Conservation (phyloP, 1,140 invertebrate genomes). For the Ceratoteleas bidentatus region DNA sequence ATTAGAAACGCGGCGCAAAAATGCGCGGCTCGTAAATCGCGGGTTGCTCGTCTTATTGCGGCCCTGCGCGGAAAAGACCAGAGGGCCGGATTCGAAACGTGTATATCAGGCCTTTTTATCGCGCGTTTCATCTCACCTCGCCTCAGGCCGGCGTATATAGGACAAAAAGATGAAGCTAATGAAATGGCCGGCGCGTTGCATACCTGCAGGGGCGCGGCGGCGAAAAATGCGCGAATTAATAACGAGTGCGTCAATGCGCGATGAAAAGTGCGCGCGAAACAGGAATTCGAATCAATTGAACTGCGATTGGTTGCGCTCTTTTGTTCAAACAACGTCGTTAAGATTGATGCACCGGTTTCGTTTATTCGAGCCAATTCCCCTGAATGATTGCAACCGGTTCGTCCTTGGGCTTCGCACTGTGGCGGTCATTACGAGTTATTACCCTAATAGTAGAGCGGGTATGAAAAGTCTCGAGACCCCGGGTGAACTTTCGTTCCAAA, state of each 20-base stretch:
- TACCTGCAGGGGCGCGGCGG: slow-evolving; percentile 1
- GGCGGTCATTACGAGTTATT: slow-evolving; percentile 42
- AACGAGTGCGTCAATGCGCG: neutral
- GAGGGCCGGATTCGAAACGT: slow-evolving; percentile 41
- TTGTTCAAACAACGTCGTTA: too few species aligned
- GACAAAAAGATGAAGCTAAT: too few species aligned
- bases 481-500: slow-evolving; percentile 18
- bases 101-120: slow-evolving; percentile 47
- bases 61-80: slow-evolving; percentile 21
- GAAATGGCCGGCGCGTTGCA: too few species aligned
- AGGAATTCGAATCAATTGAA: neutral
- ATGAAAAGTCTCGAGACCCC: slow-evolving; percentile 18
- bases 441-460: slow-evolving; percentile 22
- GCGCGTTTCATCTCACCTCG: slow-evolving; percentile 23
- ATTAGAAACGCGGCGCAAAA: slow-evolving; percentile 32
- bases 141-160: slow-evolving; percentile 8
- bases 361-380: slow-evolving; percentile 36
- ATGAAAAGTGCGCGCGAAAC: too few species aligned
- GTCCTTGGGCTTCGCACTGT: slow-evolving; percentile 26
- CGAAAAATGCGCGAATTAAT: neutral
- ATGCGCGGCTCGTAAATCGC: slow-evolving; percentile 38
- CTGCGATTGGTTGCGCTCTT: too few species aligned
- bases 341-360: slow-evolving; percentile 22
- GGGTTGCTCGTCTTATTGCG: slow-evolving; percentile 37
- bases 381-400: slow-evolving; percentile 38